phyloP scores from a whole-genome alignment of 2,888 invertebrate genomes.

The Amblyjoppa fuscipennis region DNA sequence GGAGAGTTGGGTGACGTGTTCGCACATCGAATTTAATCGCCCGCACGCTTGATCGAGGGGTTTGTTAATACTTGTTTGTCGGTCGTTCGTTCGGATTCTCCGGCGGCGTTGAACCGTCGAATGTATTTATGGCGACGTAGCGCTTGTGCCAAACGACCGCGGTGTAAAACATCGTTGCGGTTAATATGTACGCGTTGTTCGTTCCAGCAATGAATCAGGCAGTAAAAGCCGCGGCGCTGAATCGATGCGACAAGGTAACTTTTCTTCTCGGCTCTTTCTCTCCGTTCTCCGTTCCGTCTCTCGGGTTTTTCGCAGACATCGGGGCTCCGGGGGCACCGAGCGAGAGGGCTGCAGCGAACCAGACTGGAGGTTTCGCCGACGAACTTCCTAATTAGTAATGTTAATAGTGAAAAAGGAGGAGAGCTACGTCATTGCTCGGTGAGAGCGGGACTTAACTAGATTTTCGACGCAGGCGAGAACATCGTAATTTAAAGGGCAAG shows the following conservation, averaged over 20 bases:
- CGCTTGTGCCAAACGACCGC: background rate
- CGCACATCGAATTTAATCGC: background rate
- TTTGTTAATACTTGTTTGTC: background rate
- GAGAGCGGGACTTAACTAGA: constrained; percentile 38
- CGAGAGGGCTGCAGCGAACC: constrained; percentile 21
- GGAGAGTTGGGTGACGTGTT: background rate
- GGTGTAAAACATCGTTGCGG: constrained; percentile 45
- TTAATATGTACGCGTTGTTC: constrained; percentile 50
- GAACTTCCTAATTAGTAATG: constrained; percentile 65
- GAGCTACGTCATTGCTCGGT: constrained; percentile 47
- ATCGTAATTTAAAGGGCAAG: constrained; percentile 37
- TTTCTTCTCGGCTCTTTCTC: constrained; percentile 26
- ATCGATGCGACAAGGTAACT: constrained; percentile 46
- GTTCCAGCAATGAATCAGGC: constrained; percentile 58
- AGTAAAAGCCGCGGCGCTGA: constrained; percentile 47
- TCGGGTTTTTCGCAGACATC: background rate
- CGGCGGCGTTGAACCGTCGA: background rate
- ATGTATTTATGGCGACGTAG: constrained; percentile 15
- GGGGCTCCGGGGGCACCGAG: background rate
- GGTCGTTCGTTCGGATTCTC: background rate
- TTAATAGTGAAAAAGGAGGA: constrained; percentile 62
- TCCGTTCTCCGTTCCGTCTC: constrained; percentile 12
- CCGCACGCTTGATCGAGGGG: background rate
- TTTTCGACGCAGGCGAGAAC: constrained; percentile 47
- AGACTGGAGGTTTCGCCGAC: constrained; percentile 30